Evolutionary conservation across 2,113 vertebrate genomes (phyloP), one percentile per base, ranked within the genome.

Genomic region (Phrynosoma blainvillii): DNA sequence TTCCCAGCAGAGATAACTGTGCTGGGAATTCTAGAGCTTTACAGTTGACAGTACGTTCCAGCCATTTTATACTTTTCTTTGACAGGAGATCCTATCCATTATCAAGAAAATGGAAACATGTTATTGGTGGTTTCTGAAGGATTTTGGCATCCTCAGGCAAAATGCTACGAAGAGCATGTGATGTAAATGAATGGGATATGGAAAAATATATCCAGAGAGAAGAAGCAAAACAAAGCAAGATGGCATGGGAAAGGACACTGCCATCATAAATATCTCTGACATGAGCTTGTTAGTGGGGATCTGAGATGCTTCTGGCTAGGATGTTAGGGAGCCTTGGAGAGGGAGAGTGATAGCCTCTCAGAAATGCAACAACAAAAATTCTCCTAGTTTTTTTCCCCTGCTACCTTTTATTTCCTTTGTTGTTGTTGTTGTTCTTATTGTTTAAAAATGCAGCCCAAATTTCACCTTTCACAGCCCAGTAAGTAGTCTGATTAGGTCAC

Each of bases 401-500:
- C 91, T 93, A 95, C 95, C 81, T 94, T 96, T 96, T 94, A 89
- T 40, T 59, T 36, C 59, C 47, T 40, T 78, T 83, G 40, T 40
- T 54, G 32, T 30, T 42, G 59, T 25, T 80, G 47, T 40, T 68
- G 70, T 40, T 36, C 36, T 36, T 36, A 36, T 36, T 75, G 84
- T 59, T 59, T 42, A 96, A 93, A 93, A 91, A 94, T 95, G 94
- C 90, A 93, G 95, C 90, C 90, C 71, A 89, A 92, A 89, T 94
- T 79, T 80, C 97, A 95, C 95, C 95, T 96, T 96, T 96, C 96
- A 95, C 95, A 93, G 93, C 93, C 94, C 94, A 94, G 87, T 91
- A 94, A 95, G 93, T 93, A 89, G 87, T 90, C 96, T 96, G 95
- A 92, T 91, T 95, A 94, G 96, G 96, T 97, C 96, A 97, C 95